A percentile compares a stretch with the other conserved stretches of the same genome.
Evolutionary conservation across 2,113 vertebrate species (phyloP).

Genomic region (Cinclus cinclus): DNA sequence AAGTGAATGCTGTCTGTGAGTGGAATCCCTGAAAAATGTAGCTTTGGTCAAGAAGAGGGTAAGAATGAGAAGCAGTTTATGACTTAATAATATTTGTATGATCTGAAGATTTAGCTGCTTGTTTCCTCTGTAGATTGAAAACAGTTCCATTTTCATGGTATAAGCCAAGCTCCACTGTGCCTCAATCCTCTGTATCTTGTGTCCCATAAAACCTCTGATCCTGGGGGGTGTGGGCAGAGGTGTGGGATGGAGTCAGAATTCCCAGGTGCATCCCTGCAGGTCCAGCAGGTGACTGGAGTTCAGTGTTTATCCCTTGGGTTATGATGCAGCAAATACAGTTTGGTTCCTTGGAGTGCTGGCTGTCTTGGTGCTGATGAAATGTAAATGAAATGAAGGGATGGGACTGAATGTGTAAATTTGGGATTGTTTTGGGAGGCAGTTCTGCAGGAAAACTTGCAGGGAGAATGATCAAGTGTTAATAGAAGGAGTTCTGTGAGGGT

Average conservation of each 20-base stretch:
- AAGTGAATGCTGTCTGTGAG: background rate
- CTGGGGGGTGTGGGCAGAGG: too few relatives aligned
- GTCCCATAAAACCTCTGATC: background rate
- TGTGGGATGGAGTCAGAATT: background rate
- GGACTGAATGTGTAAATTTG: background rate
- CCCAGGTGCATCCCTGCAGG: background rate
- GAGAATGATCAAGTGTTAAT: background rate
- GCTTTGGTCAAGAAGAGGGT: background rate
- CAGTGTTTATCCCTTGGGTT: background rate
- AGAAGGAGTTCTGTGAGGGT: background rate
- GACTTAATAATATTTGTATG: background rate
- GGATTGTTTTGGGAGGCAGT: background rate
- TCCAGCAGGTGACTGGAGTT: fast-evolving
- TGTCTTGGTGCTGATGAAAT: background rate
- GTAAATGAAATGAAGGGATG: background rate
- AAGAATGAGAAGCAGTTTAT: background rate
- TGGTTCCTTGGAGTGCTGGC: background rate
- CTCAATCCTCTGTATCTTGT: fast-evolving
- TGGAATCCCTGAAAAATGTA: background rate
- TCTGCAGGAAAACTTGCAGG: slow-evolving; percentile 3
- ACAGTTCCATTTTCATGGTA: background rate
- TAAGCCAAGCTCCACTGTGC: background rate
- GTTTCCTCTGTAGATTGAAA: background rate
- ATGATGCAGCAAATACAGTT: background rate
- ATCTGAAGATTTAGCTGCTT: background rate